Conservation (phyloP, 2,888 invertebrate species). For the Morpho achilles region DNA sequence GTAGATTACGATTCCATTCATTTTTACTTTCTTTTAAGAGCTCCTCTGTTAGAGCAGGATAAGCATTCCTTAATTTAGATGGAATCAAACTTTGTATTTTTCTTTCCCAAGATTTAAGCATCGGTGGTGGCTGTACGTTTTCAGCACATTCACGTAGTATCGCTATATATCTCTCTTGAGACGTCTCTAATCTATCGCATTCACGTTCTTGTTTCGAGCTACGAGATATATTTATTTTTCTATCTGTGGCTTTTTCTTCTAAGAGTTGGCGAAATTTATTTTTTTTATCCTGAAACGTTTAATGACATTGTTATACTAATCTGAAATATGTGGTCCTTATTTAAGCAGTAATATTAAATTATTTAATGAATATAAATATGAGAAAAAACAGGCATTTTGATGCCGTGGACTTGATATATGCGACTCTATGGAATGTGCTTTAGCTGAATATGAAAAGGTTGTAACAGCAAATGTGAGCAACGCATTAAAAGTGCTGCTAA, state of each 20-base stretch:
- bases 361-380: too few relatives aligned
- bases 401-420: too few relatives aligned
- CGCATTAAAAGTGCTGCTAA: too few relatives aligned
- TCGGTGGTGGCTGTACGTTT: constrained; percentile 78
- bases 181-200: constrained; percentile 64
- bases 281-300: constrained; percentile 55
- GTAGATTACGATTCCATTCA: constrained; percentile 81
- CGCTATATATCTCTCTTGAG: constrained; percentile 72
- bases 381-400: too few relatives aligned
- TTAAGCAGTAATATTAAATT: too few relatives aligned
- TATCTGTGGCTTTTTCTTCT: constrained; percentile 57
- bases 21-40: constrained; percentile 77
- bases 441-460: too few relatives aligned
- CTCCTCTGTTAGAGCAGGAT: constrained; percentile 70
- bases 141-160: constrained; percentile 79
- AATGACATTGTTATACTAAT: background rate
- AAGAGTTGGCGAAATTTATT: constrained; percentile 58
- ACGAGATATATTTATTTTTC: constrained; percentile 56
- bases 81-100: constrained; percentile 80
- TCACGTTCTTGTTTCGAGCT: constrained; percentile 53
- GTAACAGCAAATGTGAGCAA: too few relatives aligned
- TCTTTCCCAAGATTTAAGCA: constrained; percentile 80
- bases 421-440: too few relatives aligned
- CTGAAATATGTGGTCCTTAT: too few relatives aligned
- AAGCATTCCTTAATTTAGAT: constrained; percentile 73